phyloP scores from a whole-genome alignment of 2,888 invertebrate species.

The Dolichopus griseipennis region DNA sequence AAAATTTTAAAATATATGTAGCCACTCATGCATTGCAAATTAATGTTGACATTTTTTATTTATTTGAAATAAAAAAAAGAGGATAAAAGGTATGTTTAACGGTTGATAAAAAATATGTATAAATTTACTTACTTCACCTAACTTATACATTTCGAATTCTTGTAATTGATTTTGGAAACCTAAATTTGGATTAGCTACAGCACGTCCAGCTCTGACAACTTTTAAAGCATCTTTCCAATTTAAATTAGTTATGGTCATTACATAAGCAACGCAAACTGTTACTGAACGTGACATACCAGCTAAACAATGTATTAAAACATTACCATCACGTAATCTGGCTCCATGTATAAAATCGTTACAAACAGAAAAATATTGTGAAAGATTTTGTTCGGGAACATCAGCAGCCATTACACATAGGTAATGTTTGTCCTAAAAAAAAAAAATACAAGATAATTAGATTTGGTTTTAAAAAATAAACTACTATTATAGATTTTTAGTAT shows the following conservation, averaged over 20 bases:
- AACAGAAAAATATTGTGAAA: slow-evolving; percentile 83
- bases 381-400: slow-evolving; percentile 90
- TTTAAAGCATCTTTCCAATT: slow-evolving; percentile 89
- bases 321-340: slow-evolving; percentile 79
- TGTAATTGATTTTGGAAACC: slow-evolving; percentile 92
- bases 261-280: slow-evolving; percentile 90
- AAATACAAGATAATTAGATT: neutral
- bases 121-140: slow-evolving; percentile 59
- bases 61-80: slow-evolving; percentile 1
- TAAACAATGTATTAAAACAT: slow-evolving; percentile 88
- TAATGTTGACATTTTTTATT: neutral
- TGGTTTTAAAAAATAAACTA: neutral
- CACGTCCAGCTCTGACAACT: slow-evolving; percentile 83
- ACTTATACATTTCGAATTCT: slow-evolving; percentile 74
- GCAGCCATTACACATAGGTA: slow-evolving; percentile 92
- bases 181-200: slow-evolving; percentile 90
- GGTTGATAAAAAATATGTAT: neutral
- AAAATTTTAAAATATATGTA: neutral
- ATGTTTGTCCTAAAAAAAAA: slow-evolving; percentile 73
- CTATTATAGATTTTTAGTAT: neutral
- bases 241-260: slow-evolving; percentile 86
- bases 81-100: neutral
- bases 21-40: neutral
- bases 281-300: slow-evolving; percentile 97
- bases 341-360: slow-evolving; percentile 96